Conservation (phyloP, 2,797 vertebrate species). For the Notolabrus celidotus region DNA sequence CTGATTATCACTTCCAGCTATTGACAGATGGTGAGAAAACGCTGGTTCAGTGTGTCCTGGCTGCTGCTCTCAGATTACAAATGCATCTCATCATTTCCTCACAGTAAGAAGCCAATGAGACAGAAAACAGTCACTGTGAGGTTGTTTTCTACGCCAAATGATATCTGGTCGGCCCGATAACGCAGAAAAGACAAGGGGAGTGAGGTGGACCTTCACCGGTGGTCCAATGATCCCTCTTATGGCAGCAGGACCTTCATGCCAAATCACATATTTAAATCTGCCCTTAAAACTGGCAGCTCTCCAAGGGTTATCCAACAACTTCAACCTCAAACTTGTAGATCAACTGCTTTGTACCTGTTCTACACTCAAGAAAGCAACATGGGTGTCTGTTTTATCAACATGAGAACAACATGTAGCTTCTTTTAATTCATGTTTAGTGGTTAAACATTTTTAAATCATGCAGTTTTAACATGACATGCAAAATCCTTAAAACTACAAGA, state of each 20-base stretch:
- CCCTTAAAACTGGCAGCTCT: background rate
- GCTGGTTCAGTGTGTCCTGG: conserved; percentile 51
- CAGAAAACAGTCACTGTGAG: conserved; percentile 16
- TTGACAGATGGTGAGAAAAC: conserved; percentile 58
- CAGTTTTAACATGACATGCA: no score
- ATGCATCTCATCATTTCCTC: conserved; percentile 55
- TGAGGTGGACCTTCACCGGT: background rate
- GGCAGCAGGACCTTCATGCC: background rate
- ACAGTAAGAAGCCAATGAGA: conserved; percentile 36
- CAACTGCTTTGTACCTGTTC: no score
- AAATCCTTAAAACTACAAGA: no score
- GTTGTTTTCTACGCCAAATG: conserved; percentile 30
- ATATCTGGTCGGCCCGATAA: conserved; percentile 40
- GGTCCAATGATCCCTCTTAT: background rate
- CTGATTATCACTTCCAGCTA: conserved; percentile 32
- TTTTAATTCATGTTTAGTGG: no score
- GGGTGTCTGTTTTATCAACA: no score
- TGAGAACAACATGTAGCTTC: no score
- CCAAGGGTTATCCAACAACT: background rate
- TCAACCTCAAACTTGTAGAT: no score
- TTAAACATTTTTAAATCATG: no score
- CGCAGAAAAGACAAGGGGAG: background rate
- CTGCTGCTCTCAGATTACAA: conserved; percentile 56
- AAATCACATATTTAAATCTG: conserved; percentile 5
- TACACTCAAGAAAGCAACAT: no score